These are phyloP conservation scores for Pristionchus pacificus DNA, from an alignment of 1,140 invertebrate genomes.

Conservation along the genomic window DNA sequence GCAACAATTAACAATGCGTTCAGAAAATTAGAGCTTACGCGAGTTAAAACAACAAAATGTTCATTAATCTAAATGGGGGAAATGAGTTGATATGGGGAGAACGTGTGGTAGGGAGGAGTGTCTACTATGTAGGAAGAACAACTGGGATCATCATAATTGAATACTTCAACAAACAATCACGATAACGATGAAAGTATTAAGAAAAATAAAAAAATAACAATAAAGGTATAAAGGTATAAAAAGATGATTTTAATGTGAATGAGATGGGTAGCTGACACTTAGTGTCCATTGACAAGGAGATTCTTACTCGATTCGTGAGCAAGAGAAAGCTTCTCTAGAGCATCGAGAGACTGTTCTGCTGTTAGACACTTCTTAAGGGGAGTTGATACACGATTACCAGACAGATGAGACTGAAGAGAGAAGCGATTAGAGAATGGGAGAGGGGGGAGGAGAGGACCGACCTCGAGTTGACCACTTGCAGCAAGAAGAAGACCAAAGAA, in stretches of 20 bases:
- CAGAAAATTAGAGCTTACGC: too few species aligned
- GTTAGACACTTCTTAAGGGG: background rate
- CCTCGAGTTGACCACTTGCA: conserved; percentile 64
- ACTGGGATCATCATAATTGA: too few species aligned
- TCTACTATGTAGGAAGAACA: too few species aligned
- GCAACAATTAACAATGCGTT: too few species aligned
- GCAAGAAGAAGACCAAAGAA: conserved; percentile 89
- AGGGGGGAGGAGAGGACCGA: background rate
- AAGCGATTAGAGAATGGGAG: background rate
- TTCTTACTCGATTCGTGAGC: background rate
- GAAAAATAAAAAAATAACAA: too few species aligned
- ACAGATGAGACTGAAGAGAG: background rate
- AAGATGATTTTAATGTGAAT: background rate
- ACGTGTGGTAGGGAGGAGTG: too few species aligned
- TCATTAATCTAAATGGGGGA: too few species aligned
- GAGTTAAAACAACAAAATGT: too few species aligned
- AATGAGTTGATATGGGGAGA: too few species aligned
- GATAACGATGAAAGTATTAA: background rate
- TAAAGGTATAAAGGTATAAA: background rate
- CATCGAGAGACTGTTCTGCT: background rate
- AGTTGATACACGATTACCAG: background rate
- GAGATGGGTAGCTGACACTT: background rate
- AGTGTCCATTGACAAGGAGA: background rate
- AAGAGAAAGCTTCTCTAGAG: background rate
- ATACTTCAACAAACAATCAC: too few species aligned